Conservation (phyloP, 1,140 invertebrate genomes). For the Bombus affinis region DNA sequence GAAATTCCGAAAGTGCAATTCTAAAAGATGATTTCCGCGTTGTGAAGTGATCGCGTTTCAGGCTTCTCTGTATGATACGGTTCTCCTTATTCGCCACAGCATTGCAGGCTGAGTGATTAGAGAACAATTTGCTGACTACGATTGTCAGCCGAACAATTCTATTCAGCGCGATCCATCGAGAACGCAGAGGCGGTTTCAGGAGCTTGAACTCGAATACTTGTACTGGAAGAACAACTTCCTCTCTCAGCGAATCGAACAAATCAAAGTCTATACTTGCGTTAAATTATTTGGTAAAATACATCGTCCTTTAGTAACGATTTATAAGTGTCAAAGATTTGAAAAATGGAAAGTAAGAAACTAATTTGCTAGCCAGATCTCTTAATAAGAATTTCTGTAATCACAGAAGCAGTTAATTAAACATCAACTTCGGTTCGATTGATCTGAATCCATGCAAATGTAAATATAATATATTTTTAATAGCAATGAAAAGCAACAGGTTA, state of each 20-base stretch:
- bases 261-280: not conserved
- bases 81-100: not conserved
- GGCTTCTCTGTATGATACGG: not conserved
- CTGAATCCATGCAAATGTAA: too few relatives aligned
- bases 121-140: constrained; percentile 18
- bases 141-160: constrained; percentile 28
- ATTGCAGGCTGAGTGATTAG: constrained; percentile 8
- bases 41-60: not conserved
- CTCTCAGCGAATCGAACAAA: not conserved
- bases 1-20: constrained; percentile 5
- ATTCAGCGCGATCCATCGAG: not conserved
- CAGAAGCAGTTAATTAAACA: too few relatives aligned
- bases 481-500: too few relatives aligned
- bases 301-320: not conserved
- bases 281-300: not conserved
- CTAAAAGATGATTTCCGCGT: not conserved
- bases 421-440: too few relatives aligned
- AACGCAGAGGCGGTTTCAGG: not conserved
- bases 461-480: too few relatives aligned
- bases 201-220: not conserved
- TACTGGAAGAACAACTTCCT: not conserved
- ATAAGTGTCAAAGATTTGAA: too few relatives aligned
- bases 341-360: too few relatives aligned
- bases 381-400: too few relatives aligned
- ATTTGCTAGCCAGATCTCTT: too few relatives aligned